Conservation (phyloP, 2,888 invertebrate species). For the Andrena bucephala region DNA sequence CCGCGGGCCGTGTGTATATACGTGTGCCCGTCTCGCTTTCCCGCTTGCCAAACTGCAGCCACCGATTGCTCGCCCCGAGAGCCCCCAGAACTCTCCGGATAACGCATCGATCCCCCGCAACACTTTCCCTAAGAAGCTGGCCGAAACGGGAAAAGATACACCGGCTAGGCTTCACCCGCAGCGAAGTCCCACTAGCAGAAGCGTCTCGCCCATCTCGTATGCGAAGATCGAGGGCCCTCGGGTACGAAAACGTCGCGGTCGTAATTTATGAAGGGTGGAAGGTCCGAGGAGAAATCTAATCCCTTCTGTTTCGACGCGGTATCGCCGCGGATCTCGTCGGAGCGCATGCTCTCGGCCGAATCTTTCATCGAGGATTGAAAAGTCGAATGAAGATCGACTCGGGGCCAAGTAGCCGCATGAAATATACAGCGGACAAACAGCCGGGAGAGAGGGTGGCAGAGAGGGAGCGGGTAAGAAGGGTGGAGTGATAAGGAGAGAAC, state of each 20-base stretch:
- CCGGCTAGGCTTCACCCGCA: too few species aligned
- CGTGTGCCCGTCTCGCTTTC: slow-evolving; percentile 43
- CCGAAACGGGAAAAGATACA: too few species aligned
- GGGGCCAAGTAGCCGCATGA: slow-evolving; percentile 66
- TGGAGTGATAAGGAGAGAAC: slow-evolving; percentile 14
- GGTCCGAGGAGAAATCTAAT: slow-evolving; percentile 41
- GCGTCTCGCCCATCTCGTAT: not conserved
- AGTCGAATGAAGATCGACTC: slow-evolving; percentile 49
- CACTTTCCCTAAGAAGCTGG: not conserved
- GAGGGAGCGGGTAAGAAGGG: not conserved
- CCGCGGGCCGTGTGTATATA: slow-evolving; percentile 44
- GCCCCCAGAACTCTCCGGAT: too few species aligned
- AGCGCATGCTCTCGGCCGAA: not conserved
- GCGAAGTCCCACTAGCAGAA: too few species aligned
- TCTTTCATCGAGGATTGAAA: slow-evolving; percentile 40
- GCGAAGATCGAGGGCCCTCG: slow-evolving; percentile 12
- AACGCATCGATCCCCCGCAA: slow-evolving; percentile 9
- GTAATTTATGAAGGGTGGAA: slow-evolving; percentile 36
- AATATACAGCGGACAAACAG: slow-evolving; percentile 76
- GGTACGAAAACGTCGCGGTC: not conserved
- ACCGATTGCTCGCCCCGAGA: slow-evolving; percentile 58
- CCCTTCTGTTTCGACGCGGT: slow-evolving; percentile 23
- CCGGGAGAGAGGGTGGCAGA: slow-evolving; percentile 10
- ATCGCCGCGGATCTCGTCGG: slow-evolving; percentile 33
- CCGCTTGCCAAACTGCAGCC: slow-evolving; percentile 42